Evolutionary conservation across 1,140 invertebrate genomes (phyloP).

Genomic region (Galendromus occidentalis): DNA sequence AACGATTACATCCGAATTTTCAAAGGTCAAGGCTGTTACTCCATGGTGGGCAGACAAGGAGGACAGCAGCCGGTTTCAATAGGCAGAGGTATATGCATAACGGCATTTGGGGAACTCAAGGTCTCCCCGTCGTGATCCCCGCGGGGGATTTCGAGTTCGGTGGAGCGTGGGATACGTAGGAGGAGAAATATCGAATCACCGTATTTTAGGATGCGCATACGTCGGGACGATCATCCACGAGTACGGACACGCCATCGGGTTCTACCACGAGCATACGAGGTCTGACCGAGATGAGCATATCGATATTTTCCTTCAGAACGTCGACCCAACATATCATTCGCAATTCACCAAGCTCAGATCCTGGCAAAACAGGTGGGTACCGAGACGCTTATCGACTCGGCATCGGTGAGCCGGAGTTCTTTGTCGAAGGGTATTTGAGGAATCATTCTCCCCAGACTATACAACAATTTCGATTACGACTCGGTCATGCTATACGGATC

Average conservation of each 20-base stretch:
- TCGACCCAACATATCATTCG: constrained; percentile 11
- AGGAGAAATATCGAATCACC: neutral
- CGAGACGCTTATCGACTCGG: no score
- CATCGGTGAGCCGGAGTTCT: no score
- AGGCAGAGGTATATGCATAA: neutral
- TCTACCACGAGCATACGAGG: constrained; percentile 21
- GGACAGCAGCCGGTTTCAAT: neutral
- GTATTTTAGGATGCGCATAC: neutral
- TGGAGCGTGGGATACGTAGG: no score
- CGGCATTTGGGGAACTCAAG: no score
- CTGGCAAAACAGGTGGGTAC: neutral
- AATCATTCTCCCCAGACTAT: neutral
- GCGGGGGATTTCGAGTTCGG: no score
- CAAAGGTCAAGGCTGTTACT: constrained; percentile 8
- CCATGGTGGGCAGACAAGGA: neutral
- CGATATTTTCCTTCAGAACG: neutral
- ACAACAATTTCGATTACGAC: constrained; percentile 25
- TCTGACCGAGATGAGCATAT: constrained; percentile 19
- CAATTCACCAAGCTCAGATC: neutral
- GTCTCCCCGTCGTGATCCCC: no score
- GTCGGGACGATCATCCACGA: constrained; percentile 21
- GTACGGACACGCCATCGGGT: constrained; percentile 20
- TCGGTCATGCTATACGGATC: constrained; percentile 29
- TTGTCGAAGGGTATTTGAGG: no score
- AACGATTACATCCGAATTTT: constrained; percentile 37